Evolutionary conservation across 2,888 invertebrate genomes (phyloP), one percentile per base, ranked within the genome.

Genomic region (Clitarchus hookeri): DNA sequence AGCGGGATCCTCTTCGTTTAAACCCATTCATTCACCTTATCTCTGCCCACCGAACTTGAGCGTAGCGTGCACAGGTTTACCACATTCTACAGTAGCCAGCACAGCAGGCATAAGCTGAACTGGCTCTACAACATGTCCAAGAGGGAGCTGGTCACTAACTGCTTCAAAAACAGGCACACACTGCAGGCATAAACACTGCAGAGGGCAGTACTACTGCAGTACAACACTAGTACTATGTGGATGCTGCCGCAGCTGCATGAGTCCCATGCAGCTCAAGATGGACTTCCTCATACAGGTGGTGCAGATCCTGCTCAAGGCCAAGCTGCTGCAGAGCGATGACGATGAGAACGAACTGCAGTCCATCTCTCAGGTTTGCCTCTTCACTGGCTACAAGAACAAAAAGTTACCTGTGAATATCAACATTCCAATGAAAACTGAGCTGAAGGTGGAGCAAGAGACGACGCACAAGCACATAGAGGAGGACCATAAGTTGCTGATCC

Each of bases 401-500:
- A 99, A 99, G 92, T 94, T 99, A 87, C 95, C 99, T 88, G 99
- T 99, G 44, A 99, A 99, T 92, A 98, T 99, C 89, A 99, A 99
- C 92, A 97, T 98, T 90, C 99, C 98, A 85, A 95, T 99, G 94
- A 99, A 99, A 93, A 97, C 98, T 53, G 99, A 99, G 92, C 93
- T 98, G 90, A 98, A 98, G 92, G 95, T 98, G 89, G 99, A 99
- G 91, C 98, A 98, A 91, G 99, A 99, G 91, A 96, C 97, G 84
- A 99, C 99, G 82, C 98, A 99, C 92, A 98, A 98, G 92, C 98
- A 99, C 92, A 99, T 99, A 91, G 99, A 99, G 91, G 99, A 99
- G 91, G 99, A 99, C 92, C 94, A 99, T 87, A 99, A 99, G 92
- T 94, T 99, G 91, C 94, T 99, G 88, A 99, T 99, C 91, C 97